Evolutionary conservation across 2,797 vertebrate genomes (phyloP).

Genomic region (Gadopsis marmoratus): DNA sequence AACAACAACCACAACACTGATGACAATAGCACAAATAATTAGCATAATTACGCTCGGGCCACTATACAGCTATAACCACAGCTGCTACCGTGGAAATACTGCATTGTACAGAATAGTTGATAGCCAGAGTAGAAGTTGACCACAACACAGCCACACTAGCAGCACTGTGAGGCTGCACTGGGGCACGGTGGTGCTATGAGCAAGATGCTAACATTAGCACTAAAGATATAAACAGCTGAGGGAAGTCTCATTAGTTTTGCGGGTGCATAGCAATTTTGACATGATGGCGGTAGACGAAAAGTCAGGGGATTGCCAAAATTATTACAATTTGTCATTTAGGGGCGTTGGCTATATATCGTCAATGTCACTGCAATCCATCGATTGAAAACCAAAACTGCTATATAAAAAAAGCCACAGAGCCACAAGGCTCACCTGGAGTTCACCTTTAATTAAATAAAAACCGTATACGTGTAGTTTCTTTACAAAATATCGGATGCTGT

Average conservation of each 20-base stretch:
- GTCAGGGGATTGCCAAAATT: neutral
- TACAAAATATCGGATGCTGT: neutral
- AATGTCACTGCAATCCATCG: neutral
- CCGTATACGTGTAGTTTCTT: neutral
- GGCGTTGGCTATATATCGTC: neutral
- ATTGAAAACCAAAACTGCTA: no score
- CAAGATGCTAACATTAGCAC: neutral
- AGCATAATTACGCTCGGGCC: constrained; percentile 26
- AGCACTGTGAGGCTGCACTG: no score
- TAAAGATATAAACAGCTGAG: neutral
- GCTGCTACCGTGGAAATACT: constrained; percentile 9
- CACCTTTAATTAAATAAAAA: no score
- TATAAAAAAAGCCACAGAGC: no score
- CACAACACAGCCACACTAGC: neutral
- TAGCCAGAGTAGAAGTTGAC: neutral
- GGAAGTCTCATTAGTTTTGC: neutral
- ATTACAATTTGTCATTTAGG: neutral
- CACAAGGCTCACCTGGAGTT: neutral
- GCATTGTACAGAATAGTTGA: neutral
- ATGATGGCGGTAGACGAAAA: neutral
- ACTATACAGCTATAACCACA: neutral
- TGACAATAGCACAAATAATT: constrained; percentile 26
- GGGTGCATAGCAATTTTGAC: neutral
- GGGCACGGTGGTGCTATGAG: no score
- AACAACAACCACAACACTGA: constrained; percentile 31